Evolutionary conservation across 2,888 invertebrate genomes (phyloP), one percentile per base, ranked within the genome.

Genomic region (Epinotia ramella): DNA sequence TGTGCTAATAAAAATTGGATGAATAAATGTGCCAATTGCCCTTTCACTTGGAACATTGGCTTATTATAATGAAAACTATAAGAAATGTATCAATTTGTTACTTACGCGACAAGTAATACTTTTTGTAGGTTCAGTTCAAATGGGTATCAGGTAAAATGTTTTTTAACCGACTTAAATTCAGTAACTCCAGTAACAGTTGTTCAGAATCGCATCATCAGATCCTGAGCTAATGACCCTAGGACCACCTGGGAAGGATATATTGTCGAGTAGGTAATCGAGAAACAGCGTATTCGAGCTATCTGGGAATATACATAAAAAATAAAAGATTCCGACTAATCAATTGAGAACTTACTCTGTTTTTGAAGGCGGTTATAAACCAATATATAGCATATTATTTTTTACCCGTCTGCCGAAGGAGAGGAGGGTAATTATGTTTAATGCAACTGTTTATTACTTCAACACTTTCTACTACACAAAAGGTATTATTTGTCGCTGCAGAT

Each of bases 21-120:
- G 57, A n/a, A n/a, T n/a, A 64, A 57, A 64, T 18, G 74, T 75
- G 75, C 75, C 75, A 75, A 75, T 53, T 75, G 60, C 16, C 70
- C 46, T 64, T 56, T 72, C 46, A 44, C 28, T 12, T 53, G 40
- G 53, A 65, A 60, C 49, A 49, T 65, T 59, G 75, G 70, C 70
- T 33, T 70, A 64, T 20, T 64, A 3, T 12, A 64, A 40, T 44
- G 24, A 60, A 3, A 49, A 44, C 57, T 60, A 49, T 62, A 62
- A 62, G 9, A 40, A 46, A 57, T 49, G 16, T 62, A 70, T 49
- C 28, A 11, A 70, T 63, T 68, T 57, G 68, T 73, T 68, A 68
- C 53, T 53, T 9, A 7, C 62, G 53, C 11, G 60, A 33, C 12
- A 40, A 20, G 24, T 72, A 72, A 64, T 44, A 60, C 65, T 28